Conservation (phyloP, 2,888 invertebrate genomes). For the Hedychridium roseum region DNA sequence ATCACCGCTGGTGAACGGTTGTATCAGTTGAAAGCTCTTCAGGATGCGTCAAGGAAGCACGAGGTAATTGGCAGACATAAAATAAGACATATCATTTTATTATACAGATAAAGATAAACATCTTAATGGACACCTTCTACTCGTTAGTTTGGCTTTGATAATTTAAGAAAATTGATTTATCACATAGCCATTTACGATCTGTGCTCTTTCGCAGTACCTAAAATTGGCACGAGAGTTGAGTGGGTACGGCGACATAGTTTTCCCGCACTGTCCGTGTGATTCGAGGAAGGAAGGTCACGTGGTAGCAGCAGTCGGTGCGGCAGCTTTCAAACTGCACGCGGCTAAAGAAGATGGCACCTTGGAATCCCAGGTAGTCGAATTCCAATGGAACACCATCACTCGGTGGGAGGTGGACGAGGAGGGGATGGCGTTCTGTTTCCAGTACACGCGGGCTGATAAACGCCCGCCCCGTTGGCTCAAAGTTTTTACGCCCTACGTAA, state of each 20-base stretch:
- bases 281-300: conserved; percentile 89
- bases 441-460: conserved; percentile 80
- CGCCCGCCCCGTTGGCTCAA: conserved; percentile 85
- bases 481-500: conserved; percentile 89
- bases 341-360: conserved; percentile 83
- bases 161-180: no score
- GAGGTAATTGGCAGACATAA: no score
- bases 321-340: conserved; percentile 78
- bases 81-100: no score
- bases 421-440: conserved; percentile 88
- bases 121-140: no score
- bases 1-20: conserved; percentile 89
- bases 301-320: conserved; percentile 75
- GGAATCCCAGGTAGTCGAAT: conserved; percentile 81
- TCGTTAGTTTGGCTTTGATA: no score
- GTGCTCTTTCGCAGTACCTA: conserved; percentile 70
- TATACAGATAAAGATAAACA: no score
- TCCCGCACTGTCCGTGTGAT: conserved; percentile 94
- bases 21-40: conserved; percentile 95
- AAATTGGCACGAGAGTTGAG: conserved; percentile 84
- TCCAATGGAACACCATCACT: conserved; percentile 83
- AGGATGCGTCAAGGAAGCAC: conserved; percentile 84
- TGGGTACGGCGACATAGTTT: conserved; percentile 93
- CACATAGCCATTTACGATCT: no score
- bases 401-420: conserved; percentile 93